Evolutionary conservation across 2,113 vertebrate genomes (phyloP), one percentile per base, ranked within the genome.

Genomic region (Cyanoramphus novaezelandiae): DNA sequence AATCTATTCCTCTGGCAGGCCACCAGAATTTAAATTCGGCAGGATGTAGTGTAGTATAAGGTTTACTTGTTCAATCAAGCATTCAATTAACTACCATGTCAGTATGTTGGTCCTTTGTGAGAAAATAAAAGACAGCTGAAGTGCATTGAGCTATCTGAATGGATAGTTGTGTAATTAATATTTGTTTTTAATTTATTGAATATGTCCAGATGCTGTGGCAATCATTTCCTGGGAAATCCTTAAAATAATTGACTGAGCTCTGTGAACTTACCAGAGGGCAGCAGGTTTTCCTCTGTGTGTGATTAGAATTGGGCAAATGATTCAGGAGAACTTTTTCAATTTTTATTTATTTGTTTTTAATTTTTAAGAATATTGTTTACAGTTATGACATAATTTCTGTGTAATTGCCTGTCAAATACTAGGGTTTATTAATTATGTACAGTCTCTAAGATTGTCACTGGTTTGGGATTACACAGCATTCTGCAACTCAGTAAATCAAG

Each of bases 171-270:
- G 77, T 88, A 96, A 97, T 97, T 97, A 96, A 97, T 96, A 96
- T 97, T 96, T 97, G 82, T n/a, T 96, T 97, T 97, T 96, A 92
- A 96, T 95, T 94, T 93, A 93, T 65, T 91, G 46, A 92, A 80
- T 60, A 78, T 92, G 78, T 83, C 88, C 94, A 96, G 84, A 90
- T 91, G 90, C 62, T 93, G 72, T 90, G 62, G 65, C 46, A 96
- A 65, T 75, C 44, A 55, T 37, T 93, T 96, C 59, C 69, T 77
- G 43, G 39, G 69, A 93, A 93, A 95, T 85, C 53, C 49, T 88
- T 85, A 75, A 95, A 94, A 92, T 80, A 93, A 91, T 64, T 90
- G 82, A 89, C 55, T 60, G 78, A 94, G 44, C 72, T 90, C 62
- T 88, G 41, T 78, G 97, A 87, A 91, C 62, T 91, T 91, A 68